A percentile compares a stretch with the other conserved stretches of the same genome.
Evolutionary conservation across 2,888 invertebrate genomes (phyloP).

Genomic region (Argyra leucocephala): DNA sequence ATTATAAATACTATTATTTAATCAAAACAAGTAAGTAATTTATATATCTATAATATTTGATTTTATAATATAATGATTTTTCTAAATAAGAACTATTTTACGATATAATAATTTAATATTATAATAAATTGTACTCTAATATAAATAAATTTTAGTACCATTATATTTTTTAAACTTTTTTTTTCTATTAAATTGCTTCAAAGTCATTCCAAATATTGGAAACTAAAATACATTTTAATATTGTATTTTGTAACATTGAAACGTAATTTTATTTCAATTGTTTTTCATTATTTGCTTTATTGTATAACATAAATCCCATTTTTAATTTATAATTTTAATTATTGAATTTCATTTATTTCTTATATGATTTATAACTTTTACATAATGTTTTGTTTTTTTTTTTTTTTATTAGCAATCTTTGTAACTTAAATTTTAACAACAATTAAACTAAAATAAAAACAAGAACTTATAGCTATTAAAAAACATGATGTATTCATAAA

Average conservation of each 20-base stretch:
- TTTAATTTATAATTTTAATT: not conserved
- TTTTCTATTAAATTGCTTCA: not conserved
- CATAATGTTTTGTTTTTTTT: too few species aligned
- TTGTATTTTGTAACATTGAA: not conserved
- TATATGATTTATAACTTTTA: too few species aligned
- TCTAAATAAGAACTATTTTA: not conserved
- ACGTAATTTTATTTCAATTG: not conserved
- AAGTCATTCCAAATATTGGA: not conserved
- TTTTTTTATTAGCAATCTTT: too few species aligned
- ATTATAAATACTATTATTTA: too few species aligned
- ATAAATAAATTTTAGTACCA: constrained; percentile 1
- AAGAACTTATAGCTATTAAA: too few species aligned
- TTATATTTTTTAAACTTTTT: not conserved
- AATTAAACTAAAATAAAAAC: too few species aligned
- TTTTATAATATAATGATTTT: not conserved
- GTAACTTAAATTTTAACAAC: too few species aligned
- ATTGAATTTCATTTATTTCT: too few species aligned
- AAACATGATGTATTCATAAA: too few species aligned
- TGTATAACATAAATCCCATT: not conserved
- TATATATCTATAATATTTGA: too few species aligned
- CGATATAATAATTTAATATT: not conserved
- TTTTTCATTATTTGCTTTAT: not conserved
- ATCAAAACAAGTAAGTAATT: too few species aligned
- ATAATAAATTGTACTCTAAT: not conserved
- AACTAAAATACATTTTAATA: not conserved